Conservation (phyloP, 2,113 vertebrate genomes). For the Phaethon lepturus region DNA sequence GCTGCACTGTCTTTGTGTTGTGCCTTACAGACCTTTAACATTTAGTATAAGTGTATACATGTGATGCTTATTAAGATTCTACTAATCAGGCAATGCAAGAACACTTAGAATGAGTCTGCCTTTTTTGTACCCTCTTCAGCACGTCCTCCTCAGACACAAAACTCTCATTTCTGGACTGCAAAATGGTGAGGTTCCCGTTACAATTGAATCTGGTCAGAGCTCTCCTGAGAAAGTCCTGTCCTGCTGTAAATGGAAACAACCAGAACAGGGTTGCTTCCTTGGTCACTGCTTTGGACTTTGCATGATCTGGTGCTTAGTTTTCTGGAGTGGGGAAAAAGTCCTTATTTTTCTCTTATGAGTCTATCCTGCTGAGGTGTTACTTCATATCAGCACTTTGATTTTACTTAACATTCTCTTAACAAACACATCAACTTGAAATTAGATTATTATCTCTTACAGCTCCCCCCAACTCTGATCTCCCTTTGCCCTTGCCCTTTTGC, state of each 20-base stretch:
- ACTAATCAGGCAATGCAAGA: neutral
- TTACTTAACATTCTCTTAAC: neutral
- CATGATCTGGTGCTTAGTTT: neutral
- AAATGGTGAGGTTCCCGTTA: neutral
- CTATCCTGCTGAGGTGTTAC: neutral
- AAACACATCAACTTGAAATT: neutral
- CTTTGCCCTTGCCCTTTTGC: neutral
- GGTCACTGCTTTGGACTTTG: neutral
- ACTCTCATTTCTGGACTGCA: neutral
- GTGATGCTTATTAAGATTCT: neutral
- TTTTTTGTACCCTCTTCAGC: neutral
- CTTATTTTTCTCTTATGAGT: neutral
- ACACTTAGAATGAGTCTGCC: neutral
- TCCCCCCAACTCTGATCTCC: neutral
- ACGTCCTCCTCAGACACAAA: neutral
- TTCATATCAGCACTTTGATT: neutral
- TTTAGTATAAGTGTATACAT: accelerated
- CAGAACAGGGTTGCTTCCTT: neutral
- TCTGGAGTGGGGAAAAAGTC: neutral
- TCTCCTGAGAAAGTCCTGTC: neutral
- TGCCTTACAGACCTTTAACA: neutral
- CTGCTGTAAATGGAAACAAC: neutral
- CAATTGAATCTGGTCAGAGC: neutral
- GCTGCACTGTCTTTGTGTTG: neutral
- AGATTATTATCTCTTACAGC: neutral